Evolutionary conservation across 2,113 vertebrate genomes (phyloP).

Genomic region (Lasiurus cinereus): DNA sequence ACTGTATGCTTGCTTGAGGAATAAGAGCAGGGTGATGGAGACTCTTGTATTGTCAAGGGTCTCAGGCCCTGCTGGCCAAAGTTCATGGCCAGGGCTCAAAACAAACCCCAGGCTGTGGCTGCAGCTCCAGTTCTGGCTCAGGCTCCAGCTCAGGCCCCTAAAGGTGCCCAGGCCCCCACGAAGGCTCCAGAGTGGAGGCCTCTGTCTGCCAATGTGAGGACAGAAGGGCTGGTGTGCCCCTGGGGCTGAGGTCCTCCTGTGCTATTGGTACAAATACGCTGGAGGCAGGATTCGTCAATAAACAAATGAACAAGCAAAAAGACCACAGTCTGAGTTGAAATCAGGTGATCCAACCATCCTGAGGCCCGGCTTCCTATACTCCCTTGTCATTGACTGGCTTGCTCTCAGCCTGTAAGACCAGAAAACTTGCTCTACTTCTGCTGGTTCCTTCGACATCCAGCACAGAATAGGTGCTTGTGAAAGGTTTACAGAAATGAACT

Average conservation of each 20-base stretch:
- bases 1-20: neutral
- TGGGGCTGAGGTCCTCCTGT: neutral
- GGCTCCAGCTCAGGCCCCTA: neutral
- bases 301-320: neutral
- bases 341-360: fast-evolving
- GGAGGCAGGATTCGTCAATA: neutral
- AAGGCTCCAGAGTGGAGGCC: neutral
- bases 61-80: neutral
- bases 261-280: neutral
- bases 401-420: neutral
- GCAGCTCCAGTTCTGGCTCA: neutral
- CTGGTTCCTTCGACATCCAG: neutral
- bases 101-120: neutral
- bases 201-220: neutral
- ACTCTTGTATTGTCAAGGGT: neutral
- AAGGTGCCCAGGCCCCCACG: neutral
- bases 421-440: neutral
- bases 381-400: neutral
- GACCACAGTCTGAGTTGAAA: neutral
- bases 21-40: neutral
- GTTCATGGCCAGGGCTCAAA: neutral
- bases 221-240: neutral
- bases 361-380: neutral
- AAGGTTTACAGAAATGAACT: neutral
- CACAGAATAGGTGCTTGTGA: neutral